Evolutionary conservation across 2,113 vertebrate genomes (phyloP).

Genomic region (Pteropus alecto): DNA sequence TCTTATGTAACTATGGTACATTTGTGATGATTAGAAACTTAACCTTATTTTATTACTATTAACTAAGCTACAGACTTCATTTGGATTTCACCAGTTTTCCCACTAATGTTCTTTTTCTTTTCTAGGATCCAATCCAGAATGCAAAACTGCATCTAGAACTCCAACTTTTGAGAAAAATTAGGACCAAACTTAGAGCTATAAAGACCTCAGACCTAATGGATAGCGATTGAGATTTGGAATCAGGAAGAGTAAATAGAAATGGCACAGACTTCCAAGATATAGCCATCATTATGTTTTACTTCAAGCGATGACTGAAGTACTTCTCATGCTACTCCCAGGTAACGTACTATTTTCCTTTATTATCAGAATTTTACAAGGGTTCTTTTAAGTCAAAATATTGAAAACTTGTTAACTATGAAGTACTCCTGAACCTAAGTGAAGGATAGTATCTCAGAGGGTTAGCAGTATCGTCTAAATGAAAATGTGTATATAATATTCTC

Average conservation of each 20-base stretch:
- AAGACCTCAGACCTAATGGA: background rate
- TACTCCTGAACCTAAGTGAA: background rate
- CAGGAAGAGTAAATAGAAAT: background rate
- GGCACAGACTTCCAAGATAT: background rate
- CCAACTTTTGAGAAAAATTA: background rate
- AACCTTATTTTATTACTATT: background rate
- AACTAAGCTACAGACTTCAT: background rate
- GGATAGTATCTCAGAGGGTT: background rate
- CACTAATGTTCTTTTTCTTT: background rate
- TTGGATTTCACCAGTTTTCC: background rate
- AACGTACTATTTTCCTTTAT: background rate
- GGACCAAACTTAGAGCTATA: background rate
- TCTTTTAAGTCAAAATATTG: conserved; percentile 24
- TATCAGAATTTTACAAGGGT: background rate
- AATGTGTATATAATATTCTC: background rate
- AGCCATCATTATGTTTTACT: background rate
- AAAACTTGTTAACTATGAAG: background rate
- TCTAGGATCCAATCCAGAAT: background rate
- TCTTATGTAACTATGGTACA: background rate
- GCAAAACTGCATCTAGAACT: background rate
- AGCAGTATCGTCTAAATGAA: background rate
- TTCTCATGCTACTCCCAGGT: background rate
- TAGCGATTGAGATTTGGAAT: background rate
- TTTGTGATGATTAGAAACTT: background rate
- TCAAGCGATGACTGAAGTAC: background rate